Evolutionary conservation across 1,140 invertebrate species (phyloP).

Genomic region (Pseudomyrmex cubaensis): DNA sequence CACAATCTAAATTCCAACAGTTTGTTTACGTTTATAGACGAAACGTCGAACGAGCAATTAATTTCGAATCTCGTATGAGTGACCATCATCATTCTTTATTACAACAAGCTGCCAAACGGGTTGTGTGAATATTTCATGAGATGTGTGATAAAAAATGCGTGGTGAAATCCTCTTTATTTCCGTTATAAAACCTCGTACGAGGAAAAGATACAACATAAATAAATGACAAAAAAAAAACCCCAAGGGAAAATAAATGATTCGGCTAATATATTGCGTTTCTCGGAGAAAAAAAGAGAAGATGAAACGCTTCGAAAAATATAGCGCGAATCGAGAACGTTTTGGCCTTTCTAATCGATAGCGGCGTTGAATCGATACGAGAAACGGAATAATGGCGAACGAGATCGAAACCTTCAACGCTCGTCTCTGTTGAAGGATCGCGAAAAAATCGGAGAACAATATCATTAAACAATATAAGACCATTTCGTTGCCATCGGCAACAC

Average conservation of each 20-base stretch:
- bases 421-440: not conserved
- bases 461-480: not conserved
- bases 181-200: slow-evolving; percentile 2
- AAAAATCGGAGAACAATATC: slow-evolving; percentile 34
- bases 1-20: not conserved
- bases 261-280: slow-evolving; percentile 48
- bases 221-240: not conserved
- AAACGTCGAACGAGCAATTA: not conserved
- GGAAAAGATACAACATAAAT: not conserved
- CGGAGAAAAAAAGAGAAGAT: slow-evolving; percentile 41
- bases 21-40: not conserved
- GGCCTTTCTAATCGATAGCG: slow-evolving; percentile 61
- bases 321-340: slow-evolving; percentile 53
- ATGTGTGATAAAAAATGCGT: not conserved
- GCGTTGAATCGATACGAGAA: slow-evolving; percentile 28
- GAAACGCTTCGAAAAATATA: slow-evolving; percentile 59
- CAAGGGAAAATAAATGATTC: slow-evolving; percentile 2
- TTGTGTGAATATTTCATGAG: slow-evolving; percentile 5
- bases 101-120: not conserved
- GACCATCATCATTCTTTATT: not conserved
- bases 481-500: not conserved
- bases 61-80: not conserved
- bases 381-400: slow-evolving; percentile 29
- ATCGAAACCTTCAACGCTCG: slow-evolving; percentile 13
- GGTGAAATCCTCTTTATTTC: not conserved